Evolutionary conservation across 2,888 invertebrate genomes (phyloP).

Genomic region (Campopleginae sp.): DNA sequence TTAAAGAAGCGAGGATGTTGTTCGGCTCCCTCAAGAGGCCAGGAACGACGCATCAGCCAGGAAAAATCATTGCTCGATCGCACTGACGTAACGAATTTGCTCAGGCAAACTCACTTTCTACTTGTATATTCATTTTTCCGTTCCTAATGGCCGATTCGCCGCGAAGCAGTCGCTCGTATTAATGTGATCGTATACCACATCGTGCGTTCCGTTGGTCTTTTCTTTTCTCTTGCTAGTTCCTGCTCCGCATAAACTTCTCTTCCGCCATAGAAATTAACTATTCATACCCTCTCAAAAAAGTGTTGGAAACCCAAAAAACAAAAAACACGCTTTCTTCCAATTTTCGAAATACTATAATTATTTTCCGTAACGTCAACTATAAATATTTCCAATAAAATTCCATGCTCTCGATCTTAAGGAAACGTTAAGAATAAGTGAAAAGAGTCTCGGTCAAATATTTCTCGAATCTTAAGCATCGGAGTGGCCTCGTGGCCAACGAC

Average conservation of each 20-base stretch:
- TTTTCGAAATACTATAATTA: background rate
- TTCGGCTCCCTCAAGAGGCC: background rate
- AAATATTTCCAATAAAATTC: background rate
- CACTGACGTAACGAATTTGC: constrained; percentile 52
- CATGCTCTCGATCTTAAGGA: background rate
- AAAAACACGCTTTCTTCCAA: background rate
- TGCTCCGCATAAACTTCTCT: constrained; percentile 6
- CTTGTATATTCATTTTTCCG: constrained; percentile 69
- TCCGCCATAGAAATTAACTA: background rate
- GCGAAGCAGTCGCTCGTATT: constrained; percentile 32
- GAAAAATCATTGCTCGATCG: constrained; percentile 37
- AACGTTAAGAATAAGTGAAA: background rate
- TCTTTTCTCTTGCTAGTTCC: constrained; percentile 17
- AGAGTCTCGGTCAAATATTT: background rate
- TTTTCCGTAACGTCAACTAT: background rate
- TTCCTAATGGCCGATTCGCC: constrained; percentile 57
- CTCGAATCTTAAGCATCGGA: background rate
- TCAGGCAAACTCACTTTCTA: constrained; percentile 62
- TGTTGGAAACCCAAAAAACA: background rate
- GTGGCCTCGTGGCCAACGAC: no score
- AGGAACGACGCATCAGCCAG: constrained; percentile 7
- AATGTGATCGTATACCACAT: constrained; percentile 39
- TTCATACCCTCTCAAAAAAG: background rate
- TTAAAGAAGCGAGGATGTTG: background rate
- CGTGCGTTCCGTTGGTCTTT: constrained; percentile 18